A percentile compares a stretch with the other conserved stretches of the same genome.
Evolutionary conservation across 1,140 invertebrate species (phyloP).

Genomic region (Drosophila trapezifrons): DNA sequence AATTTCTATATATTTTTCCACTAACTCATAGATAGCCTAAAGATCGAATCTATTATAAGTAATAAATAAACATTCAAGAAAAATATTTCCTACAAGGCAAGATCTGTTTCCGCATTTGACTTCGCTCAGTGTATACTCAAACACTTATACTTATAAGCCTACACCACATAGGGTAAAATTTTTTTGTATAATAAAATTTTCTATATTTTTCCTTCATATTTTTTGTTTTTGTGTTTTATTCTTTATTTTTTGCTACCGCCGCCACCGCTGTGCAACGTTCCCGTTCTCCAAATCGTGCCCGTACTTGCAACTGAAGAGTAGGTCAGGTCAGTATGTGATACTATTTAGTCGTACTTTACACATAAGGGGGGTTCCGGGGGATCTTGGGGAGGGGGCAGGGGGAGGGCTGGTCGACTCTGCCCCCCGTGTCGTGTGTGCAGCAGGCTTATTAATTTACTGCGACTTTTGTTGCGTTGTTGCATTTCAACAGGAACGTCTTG

Average conservation of each 20-base stretch:
- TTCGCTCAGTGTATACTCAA: constrained; percentile 20
- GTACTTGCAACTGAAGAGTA: constrained; percentile 64
- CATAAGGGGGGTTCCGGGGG: not conserved
- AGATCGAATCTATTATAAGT: too few relatives aligned
- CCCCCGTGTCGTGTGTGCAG: constrained; percentile 19
- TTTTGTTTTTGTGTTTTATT: constrained; percentile 37
- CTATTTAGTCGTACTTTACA: constrained; percentile 57
- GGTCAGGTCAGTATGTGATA: constrained; percentile 80
- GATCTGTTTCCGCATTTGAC: not conserved
- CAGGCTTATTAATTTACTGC: constrained; percentile 51
- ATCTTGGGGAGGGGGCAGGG: not conserved
- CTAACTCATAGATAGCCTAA: not conserved
- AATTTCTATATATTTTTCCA: not conserved
- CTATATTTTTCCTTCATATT: constrained; percentile 39
- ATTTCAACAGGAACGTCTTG: constrained; percentile 8
- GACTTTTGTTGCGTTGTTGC: constrained; percentile 42
- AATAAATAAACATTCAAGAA: too few relatives aligned
- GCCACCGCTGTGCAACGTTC: constrained; percentile 58
- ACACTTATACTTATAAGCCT: constrained; percentile 45
- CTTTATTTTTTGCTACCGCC: constrained; percentile 45
- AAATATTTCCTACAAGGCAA: not conserved
- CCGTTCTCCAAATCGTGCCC: constrained; percentile 37
- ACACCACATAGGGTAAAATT: constrained; percentile 42
- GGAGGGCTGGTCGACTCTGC: constrained; percentile 4
- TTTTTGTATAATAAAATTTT: constrained; percentile 71